Conservation (phyloP, 2,797 vertebrate genomes). For the Garrulus glandarius region DNA sequence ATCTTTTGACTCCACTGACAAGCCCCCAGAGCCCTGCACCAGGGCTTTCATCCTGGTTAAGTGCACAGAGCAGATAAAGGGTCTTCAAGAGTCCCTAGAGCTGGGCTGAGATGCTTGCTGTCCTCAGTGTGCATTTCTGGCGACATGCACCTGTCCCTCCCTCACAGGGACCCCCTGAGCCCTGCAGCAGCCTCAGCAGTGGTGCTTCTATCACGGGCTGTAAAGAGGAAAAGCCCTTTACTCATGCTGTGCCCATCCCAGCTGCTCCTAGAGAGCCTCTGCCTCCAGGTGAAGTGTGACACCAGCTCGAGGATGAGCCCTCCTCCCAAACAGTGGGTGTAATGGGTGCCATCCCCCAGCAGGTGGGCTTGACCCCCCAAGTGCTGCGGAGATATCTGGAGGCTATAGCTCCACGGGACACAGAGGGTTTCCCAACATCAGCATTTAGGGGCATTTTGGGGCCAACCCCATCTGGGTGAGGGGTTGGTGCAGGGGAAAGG, state of each 20-base stretch:
- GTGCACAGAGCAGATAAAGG: not conserved
- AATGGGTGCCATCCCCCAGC: fast-evolving
- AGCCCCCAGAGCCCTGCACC: not conserved
- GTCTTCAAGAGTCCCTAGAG: not conserved
- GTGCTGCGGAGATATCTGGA: fast-evolving
- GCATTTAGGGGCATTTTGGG: not conserved
- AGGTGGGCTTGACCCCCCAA: not conserved
- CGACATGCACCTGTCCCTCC: not conserved
- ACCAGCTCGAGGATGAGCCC: fast-evolving
- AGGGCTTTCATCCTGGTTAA: not conserved
- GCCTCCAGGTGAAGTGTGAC: not conserved
- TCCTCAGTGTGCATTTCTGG: not conserved
- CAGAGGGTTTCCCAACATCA: not conserved
- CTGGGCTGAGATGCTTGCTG: not conserved
- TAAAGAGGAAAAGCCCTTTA: not conserved
- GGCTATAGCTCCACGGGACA: fast-evolving
- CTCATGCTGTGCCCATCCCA: fast-evolving
- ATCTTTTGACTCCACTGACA: not conserved
- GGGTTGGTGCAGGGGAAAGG: not conserved
- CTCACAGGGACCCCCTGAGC: not conserved
- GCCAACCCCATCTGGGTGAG: not conserved
- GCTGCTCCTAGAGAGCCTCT: not conserved
- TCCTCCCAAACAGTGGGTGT: not conserved
- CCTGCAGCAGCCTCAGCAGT: not conserved
- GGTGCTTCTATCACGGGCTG: fast-evolving